Percentiles rank a stretch among this genome's conserved stretches.
Evolutionary conservation across 2,888 invertebrate species (phyloP).

Genomic region (Sarcophaga subvicina): DNA sequence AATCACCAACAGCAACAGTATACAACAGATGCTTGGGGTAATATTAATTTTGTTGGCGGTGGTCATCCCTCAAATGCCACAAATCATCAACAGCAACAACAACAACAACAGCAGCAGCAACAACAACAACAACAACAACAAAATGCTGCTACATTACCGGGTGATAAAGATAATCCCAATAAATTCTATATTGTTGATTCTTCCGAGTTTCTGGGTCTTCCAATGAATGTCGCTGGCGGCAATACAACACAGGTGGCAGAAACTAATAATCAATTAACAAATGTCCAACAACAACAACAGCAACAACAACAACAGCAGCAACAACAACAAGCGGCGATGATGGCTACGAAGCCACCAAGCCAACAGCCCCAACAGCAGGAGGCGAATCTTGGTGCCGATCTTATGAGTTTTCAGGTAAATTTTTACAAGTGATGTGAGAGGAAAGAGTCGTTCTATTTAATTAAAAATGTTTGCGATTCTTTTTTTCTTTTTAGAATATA

Average conservation of each 20-base stretch:
- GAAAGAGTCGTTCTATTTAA: background rate
- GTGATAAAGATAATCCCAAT: slow-evolving; percentile 76
- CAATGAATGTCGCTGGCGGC: slow-evolving; percentile 77
- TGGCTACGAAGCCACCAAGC: slow-evolving; percentile 53
- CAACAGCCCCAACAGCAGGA: slow-evolving; percentile 76
- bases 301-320: slow-evolving; percentile 71
- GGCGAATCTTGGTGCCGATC: slow-evolving; percentile 75
- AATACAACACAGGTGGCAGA: slow-evolving; percentile 64
- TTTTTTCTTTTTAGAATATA: slow-evolving; percentile 75
- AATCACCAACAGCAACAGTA: slow-evolving; percentile 67
- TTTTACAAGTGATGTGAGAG: background rate
- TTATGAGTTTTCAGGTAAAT: slow-evolving; percentile 79
- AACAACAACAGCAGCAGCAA: slow-evolving; percentile 57
- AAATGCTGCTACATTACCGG: slow-evolving; percentile 67
- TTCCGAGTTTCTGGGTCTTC: slow-evolving; percentile 81
- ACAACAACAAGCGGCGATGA: slow-evolving; percentile 68
- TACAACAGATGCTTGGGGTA: slow-evolving; percentile 74
- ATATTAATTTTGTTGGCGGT: slow-evolving; percentile 70
- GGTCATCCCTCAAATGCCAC: slow-evolving; percentile 58
- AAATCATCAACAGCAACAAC: slow-evolving; percentile 69
- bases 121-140: slow-evolving; percentile 71
- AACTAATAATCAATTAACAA: slow-evolving; percentile 66
- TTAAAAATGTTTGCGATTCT: background rate
- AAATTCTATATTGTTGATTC: slow-evolving; percentile 81
- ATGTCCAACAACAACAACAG: slow-evolving; percentile 67